These are phyloP conservation scores for Epirrhoe alternata DNA, from an alignment of 2,888 invertebrate genomes.

Conservation along the genomic window DNA sequence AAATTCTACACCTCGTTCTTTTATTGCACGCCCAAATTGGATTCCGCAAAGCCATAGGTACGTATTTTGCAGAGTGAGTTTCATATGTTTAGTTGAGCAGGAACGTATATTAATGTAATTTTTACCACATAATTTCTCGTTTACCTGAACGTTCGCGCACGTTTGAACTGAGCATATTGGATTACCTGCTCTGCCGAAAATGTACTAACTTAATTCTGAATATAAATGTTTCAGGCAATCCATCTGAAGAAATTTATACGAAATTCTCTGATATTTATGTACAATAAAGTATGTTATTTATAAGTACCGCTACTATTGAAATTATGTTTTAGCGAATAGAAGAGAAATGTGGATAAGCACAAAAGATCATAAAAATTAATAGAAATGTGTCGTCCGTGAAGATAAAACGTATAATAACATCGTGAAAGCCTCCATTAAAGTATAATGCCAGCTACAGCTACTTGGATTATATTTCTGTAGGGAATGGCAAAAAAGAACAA, in stretches of 20 bases:
- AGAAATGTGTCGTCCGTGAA: slow-evolving; percentile 10
- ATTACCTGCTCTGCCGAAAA: slow-evolving; percentile 37
- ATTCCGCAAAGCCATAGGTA: slow-evolving; percentile 62
- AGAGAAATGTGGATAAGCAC: neutral
- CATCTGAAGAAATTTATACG: slow-evolving; percentile 1
- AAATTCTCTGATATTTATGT: neutral
- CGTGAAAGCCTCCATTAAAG: slow-evolving; percentile 38
- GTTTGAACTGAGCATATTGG: slow-evolving; percentile 42
- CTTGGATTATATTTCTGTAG: slow-evolving; percentile 41
- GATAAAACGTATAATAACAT: slow-evolving; percentile 28
- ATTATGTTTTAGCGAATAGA: neutral
- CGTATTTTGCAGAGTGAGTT: slow-evolving; percentile 55
- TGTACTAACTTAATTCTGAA: slow-evolving; percentile 21
- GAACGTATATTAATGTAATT: slow-evolving; percentile 52
- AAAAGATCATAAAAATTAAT: slow-evolving; percentile 4
- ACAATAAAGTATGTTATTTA: neutral
- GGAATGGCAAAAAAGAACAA: slow-evolving; percentile 47
- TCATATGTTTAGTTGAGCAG: slow-evolving; percentile 57
- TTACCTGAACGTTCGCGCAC: slow-evolving; percentile 42
- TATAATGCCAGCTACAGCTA: slow-evolving; percentile 35
- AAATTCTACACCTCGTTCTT: slow-evolving; percentile 52
- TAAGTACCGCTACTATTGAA: no score
- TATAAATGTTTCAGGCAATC: slow-evolving; percentile 15
- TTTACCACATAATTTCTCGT: slow-evolving; percentile 46
- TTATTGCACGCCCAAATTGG: slow-evolving; percentile 72